phyloP scores from a whole-genome alignment of 2,113 vertebrate genomes.

The Cinclus cinclus region DNA sequence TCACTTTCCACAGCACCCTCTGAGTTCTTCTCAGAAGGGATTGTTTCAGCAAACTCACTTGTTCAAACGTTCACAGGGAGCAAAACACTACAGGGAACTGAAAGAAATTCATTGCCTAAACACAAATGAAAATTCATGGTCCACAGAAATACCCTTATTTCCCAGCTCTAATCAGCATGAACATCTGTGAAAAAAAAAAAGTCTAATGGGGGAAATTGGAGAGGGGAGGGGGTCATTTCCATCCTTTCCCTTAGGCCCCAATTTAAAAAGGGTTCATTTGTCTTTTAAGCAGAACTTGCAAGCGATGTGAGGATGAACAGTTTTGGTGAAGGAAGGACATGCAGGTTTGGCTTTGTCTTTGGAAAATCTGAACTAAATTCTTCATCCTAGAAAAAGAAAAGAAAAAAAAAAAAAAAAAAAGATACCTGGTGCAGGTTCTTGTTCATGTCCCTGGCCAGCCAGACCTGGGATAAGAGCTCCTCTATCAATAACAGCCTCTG shows the following conservation, averaged over 20 bases:
- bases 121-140: conserved; percentile 59
- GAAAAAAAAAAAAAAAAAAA: background rate
- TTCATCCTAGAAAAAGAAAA: background rate
- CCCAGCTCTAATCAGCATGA: conserved; percentile 45
- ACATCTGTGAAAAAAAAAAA: conserved; percentile 47
- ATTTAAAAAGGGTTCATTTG: conserved; percentile 19
- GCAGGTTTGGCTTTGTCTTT: background rate
- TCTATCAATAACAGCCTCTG: background rate
- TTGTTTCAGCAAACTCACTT: background rate
- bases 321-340: background rate
- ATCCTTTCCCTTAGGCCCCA: background rate
- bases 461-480: background rate
- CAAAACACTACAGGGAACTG: conserved; percentile 10
- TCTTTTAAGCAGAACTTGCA: conserved; percentile 34
- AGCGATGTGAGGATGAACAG: background rate
- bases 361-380: background rate
- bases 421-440: background rate
- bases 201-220: conserved; percentile 29
- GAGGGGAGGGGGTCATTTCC: conserved; percentile 1
- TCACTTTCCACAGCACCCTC: background rate
- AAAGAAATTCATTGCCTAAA: conserved; percentile 37
- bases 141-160: conserved; percentile 39
- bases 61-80: background rate
- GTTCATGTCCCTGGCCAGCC: background rate
- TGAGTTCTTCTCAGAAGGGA: background rate